phyloP scores from a whole-genome alignment of 1,140 invertebrate genomes.

The Trachymyrmex cornetzi region DNA sequence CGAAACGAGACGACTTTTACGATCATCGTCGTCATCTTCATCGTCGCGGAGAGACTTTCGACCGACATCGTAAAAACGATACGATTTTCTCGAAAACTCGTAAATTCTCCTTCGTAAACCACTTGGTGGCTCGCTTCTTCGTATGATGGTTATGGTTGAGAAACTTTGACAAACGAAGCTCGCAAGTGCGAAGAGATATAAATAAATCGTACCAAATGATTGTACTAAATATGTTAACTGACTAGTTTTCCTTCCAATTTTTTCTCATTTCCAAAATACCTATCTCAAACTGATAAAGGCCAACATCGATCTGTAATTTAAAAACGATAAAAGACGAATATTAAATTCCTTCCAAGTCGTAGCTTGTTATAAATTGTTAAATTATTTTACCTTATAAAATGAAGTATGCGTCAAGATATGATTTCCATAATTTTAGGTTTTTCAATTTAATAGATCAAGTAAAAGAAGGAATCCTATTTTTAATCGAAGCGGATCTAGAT shows the following conservation, averaged over 20 bases:
- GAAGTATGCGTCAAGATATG: neutral
- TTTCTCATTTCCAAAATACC: neutral
- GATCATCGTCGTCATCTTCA: constrained; percentile 48
- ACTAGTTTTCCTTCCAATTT: neutral
- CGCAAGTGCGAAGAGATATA: constrained; percentile 20
- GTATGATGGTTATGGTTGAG: neutral
- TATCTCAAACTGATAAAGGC: neutral
- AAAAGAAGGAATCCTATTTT: too few relatives aligned
- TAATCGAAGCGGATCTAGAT: too few relatives aligned
- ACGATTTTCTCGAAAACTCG: constrained; percentile 77
- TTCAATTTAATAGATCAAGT: neutral
- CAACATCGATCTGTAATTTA: neutral
- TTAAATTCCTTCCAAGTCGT: neutral
- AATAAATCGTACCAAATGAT: constrained; percentile 17
- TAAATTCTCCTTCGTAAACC: constrained; percentile 70
- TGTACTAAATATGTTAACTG: neutral
- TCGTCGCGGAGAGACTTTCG: constrained; percentile 61
- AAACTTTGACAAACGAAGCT: constrained; percentile 31
- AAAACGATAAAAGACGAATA: neutral
- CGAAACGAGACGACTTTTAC: constrained; percentile 71
- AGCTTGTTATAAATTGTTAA: neutral
- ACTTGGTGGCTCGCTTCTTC: constrained; percentile 60
- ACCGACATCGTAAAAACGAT: constrained; percentile 77
- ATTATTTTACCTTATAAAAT: neutral
- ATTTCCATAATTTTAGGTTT: neutral